phyloP scores from a whole-genome alignment of 2,888 invertebrate species.

The Cheilosia variabilis region DNA sequence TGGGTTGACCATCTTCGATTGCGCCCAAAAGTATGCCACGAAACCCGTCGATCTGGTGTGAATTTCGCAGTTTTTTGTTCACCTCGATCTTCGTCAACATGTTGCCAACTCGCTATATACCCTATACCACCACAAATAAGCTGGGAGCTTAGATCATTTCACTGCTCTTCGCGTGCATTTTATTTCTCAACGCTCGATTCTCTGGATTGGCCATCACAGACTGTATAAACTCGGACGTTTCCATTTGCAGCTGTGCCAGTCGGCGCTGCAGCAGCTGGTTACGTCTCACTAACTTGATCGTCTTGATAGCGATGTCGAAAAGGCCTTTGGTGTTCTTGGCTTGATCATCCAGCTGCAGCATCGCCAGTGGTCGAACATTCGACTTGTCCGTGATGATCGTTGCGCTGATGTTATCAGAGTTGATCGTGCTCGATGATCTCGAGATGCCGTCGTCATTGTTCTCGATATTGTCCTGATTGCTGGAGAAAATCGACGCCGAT shows the following conservation, averaged over 20 bases:
- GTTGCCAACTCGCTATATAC: conserved; percentile 10
- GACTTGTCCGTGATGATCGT: conserved; percentile 59
- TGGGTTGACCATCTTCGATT: conserved; percentile 1
- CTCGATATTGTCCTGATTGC: conserved; percentile 48
- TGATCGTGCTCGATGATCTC: conserved; percentile 67
- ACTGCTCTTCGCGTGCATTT: conserved; percentile 74
- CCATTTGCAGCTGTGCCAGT: conserved; percentile 86
- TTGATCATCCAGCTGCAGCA: conserved; percentile 68
- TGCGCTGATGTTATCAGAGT: conserved; percentile 71
- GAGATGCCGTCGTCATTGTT: conserved; percentile 55
- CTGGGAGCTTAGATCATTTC: conserved; percentile 50
- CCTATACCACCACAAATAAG: not conserved
- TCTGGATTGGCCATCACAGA: conserved; percentile 85
- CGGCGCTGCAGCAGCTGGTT: conserved; percentile 87
- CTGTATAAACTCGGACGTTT: conserved; percentile 87
- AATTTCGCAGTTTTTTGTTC: not conserved
- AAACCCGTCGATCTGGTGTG: conserved; percentile 4
- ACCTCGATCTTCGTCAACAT: conserved; percentile 43
- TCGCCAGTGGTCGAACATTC: conserved; percentile 28
- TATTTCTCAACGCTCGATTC: conserved; percentile 80
- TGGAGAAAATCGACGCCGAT: conserved; percentile 50
- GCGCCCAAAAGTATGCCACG: conserved; percentile 77
- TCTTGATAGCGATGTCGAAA: conserved; percentile 87
- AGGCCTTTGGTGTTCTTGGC: conserved; percentile 83
- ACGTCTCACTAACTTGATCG: conserved; percentile 86